phyloP scores from a whole-genome alignment of 2,797 vertebrate genomes.

The Pteropus rufus region DNA sequence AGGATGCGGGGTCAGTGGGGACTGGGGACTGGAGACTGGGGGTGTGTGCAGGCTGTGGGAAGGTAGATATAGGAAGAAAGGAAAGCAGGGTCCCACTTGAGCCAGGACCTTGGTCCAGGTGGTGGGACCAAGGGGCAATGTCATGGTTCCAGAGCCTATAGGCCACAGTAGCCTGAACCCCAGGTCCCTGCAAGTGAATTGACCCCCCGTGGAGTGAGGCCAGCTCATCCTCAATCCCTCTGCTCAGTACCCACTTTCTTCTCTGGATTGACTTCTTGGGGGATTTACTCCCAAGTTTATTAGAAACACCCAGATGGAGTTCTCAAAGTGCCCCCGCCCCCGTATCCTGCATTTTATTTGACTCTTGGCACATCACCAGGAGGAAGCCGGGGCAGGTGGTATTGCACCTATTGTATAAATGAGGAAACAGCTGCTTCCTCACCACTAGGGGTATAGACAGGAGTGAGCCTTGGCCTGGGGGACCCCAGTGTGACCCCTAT shows the following conservation, averaged over 20 bases:
- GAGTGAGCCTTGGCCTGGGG: not conserved
- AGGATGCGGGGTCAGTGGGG: fast-evolving
- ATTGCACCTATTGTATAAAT: fast-evolving
- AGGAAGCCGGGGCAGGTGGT: not conserved
- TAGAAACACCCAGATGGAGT: not conserved
- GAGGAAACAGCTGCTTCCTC: not conserved
- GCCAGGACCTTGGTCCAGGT: not conserved
- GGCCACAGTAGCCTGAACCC: not conserved
- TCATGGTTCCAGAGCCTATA: not conserved
- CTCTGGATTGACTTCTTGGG: not conserved
- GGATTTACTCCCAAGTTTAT: not conserved
- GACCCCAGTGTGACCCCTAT: not conserved
- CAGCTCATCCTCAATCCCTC: not conserved
- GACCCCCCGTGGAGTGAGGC: not conserved
- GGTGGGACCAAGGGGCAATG: not conserved
- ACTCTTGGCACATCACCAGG: not conserved
- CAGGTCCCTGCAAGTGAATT: not conserved
- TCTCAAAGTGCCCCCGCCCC: not conserved
- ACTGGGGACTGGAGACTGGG: not conserved
- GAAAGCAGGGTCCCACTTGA: not conserved
- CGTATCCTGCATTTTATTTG: not conserved
- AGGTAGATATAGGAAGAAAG: not conserved
- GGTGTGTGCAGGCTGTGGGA: not conserved
- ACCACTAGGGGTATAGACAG: no score
- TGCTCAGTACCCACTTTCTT: not conserved